Percentiles rank a stretch among this genome's conserved stretches.
phyloP scores from a whole-genome alignment of 2,888 invertebrate species.

The Merodon equestris region DNA sequence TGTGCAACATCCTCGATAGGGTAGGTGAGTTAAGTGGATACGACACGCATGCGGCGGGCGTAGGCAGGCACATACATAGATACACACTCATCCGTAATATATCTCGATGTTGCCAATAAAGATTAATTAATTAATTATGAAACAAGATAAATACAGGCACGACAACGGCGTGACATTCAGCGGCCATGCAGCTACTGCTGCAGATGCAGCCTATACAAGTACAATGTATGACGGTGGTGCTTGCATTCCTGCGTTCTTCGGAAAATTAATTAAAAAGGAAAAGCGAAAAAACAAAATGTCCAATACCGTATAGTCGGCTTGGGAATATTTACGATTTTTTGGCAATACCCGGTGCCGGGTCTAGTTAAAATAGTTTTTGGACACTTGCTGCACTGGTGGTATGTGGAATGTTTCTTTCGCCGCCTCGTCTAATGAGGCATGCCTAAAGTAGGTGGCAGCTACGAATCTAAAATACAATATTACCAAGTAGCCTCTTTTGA shows the following conservation, averaged over 20 bases:
- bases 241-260: constrained; percentile 28
- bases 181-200: no score
- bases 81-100: constrained; percentile 46
- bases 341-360: constrained; percentile 18
- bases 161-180: not conserved
- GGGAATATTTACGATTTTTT: constrained; percentile 32
- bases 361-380: constrained; percentile 49
- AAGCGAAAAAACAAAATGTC: not conserved
- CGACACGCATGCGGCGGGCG: not conserved
- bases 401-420: no score
- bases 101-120: constrained; percentile 57
- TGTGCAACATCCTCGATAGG: constrained; percentile 31
- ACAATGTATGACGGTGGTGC: constrained; percentile 4
- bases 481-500: no score
- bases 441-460: not conserved
- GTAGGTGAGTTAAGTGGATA: constrained; percentile 22
- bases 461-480: no score
- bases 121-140: constrained; percentile 62
- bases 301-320: not conserved
- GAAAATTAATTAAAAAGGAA: constrained; percentile 47
- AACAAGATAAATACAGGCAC: constrained; percentile 22
- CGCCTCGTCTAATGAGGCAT: constrained; percentile 38
- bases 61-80: not conserved
- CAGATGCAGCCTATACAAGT: not conserved
- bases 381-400: constrained; percentile 40